phyloP scores from a whole-genome alignment of 2,888 invertebrate species.

The Thera obeliscata region DNA sequence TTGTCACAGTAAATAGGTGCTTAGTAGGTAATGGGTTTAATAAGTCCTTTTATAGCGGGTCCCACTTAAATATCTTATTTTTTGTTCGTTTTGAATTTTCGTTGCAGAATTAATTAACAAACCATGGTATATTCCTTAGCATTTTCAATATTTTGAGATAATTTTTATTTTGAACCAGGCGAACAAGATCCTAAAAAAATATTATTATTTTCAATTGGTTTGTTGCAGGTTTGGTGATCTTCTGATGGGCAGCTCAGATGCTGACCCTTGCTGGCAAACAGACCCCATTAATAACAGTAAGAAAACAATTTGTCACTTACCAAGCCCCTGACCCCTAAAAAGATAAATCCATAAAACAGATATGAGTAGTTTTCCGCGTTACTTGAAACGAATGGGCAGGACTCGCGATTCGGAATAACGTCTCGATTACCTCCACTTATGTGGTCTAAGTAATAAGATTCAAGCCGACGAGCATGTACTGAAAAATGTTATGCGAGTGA shows the following conservation, averaged over 20 bases:
- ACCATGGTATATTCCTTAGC: too few relatives aligned
- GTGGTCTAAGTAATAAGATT: conserved; percentile 42
- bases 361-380: conserved; percentile 60
- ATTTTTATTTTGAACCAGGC: too few relatives aligned
- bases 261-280: conserved; percentile 24
- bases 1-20: not conserved
- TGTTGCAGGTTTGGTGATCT: conserved; percentile 19
- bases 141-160: too few relatives aligned
- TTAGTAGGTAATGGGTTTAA: too few relatives aligned
- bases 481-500: too few relatives aligned
- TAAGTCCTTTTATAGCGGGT: not conserved
- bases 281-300: conserved; percentile 34
- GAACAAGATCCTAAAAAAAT: too few relatives aligned
- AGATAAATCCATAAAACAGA: conserved; percentile 38
- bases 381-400: conserved; percentile 61
- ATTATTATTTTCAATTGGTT: conserved; percentile 11
- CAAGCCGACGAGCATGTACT: too few relatives aligned
- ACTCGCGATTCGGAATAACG: conserved; percentile 73
- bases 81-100: too few relatives aligned
- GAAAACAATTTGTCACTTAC: conserved; percentile 34
- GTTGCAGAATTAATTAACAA: too few relatives aligned
- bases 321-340: conserved; percentile 33
- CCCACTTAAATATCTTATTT: too few relatives aligned
- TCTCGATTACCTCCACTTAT: conserved; percentile 63
- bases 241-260: conserved; percentile 9